phyloP scores from a whole-genome alignment of 2,888 invertebrate genomes.

The Diarsia brunnea region DNA sequence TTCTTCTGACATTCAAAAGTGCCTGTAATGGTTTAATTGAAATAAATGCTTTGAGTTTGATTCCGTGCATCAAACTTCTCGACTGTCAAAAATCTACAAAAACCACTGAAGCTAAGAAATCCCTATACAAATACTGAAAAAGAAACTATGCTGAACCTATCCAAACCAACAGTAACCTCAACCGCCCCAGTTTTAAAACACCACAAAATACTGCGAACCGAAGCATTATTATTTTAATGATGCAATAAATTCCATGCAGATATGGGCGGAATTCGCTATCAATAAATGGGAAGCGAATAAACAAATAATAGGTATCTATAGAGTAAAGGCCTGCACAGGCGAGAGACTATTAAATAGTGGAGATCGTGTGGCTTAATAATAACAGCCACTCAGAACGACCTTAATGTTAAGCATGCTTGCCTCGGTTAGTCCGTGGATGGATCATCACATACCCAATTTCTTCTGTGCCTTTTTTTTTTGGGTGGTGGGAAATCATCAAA shows the following conservation, averaged over 20 bases:
- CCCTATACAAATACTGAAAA: no score
- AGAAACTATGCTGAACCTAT: not conserved
- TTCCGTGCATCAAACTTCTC: not conserved
- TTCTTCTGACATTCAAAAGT: no score
- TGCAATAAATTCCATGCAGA: slow-evolving; percentile 29
- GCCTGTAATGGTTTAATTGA: no score
- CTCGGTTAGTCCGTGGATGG: no score
- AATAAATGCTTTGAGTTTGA: no score
- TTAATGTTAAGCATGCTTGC: no score
- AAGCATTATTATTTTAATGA: slow-evolving; percentile 18
- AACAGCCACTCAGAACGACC: no score
- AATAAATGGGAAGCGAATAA: slow-evolving; percentile 3
- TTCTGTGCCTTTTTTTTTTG: no score
- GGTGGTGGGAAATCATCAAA: no score
- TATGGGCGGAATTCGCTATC: slow-evolving; percentile 20
- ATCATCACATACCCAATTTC: no score
- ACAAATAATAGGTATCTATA: not conserved
- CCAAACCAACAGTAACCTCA: not conserved
- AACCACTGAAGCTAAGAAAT: not conserved
- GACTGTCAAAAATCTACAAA: not conserved
- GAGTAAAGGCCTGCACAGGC: not conserved
- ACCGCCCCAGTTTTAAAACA: slow-evolving; percentile 2
- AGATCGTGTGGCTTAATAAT: no score
- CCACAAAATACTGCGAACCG: not conserved
- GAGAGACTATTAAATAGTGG: not conserved